phyloP scores from a whole-genome alignment of 2,797 vertebrate species.

The Betta splendens region DNA sequence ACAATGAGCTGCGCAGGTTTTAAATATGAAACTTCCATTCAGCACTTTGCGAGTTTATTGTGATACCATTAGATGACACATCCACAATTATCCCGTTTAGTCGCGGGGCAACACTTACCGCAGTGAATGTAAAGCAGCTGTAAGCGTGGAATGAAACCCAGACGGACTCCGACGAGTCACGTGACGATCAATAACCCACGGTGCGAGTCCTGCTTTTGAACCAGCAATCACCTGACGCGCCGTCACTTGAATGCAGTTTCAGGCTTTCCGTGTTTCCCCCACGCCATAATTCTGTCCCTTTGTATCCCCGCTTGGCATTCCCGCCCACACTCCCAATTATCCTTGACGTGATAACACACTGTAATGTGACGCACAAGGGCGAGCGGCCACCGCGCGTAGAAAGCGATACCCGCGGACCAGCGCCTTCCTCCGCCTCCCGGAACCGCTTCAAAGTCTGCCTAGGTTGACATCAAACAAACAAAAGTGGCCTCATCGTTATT shows the following conservation, averaged over 20 bases:
- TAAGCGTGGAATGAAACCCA: not conserved
- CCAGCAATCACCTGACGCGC: constrained; percentile 15
- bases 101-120: constrained; percentile 5
- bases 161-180: not conserved
- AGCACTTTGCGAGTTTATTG: constrained; percentile 12
- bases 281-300: constrained; percentile 54
- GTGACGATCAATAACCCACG: not conserved
- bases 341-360: constrained; percentile 80
- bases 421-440: constrained; percentile 18
- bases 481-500: constrained; percentile 19
- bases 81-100: constrained; percentile 19
- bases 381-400: constrained; percentile 63
- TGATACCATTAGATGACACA: not conserved
- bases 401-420: constrained; percentile 50
- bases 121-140: not conserved
- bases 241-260: constrained; percentile 27
- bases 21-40: constrained; percentile 29
- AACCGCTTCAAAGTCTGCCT: constrained; percentile 4
- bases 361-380: constrained; percentile 82
- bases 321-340: constrained; percentile 80
- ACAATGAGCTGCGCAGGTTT: constrained; percentile 11
- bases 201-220: not conserved
- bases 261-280: constrained; percentile 52
- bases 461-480: constrained; percentile 11
- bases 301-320: constrained; percentile 75